Evolutionary conservation across 1,140 invertebrate species (phyloP).

Genomic region (Drosophila mauritiana): DNA sequence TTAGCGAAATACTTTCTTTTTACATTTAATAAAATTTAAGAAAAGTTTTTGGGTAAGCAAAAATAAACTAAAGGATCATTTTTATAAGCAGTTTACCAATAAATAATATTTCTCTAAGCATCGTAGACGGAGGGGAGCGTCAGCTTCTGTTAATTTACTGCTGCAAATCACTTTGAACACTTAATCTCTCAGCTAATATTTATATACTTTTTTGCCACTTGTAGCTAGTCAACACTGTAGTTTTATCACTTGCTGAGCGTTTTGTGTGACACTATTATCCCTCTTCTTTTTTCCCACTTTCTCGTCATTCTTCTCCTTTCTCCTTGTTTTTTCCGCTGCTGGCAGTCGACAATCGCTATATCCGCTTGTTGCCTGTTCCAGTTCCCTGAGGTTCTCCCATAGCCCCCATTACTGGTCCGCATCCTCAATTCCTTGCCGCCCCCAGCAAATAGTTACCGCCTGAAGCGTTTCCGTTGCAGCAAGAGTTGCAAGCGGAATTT

Average conservation of each 20-base stretch:
- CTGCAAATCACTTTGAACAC: too few relatives aligned
- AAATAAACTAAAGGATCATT: too few relatives aligned
- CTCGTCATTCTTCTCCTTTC: constrained; percentile 29
- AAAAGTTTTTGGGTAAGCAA: too few relatives aligned
- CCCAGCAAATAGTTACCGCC: constrained; percentile 4
- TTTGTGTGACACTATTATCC: constrained; percentile 56
- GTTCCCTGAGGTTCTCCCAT: constrained; percentile 9
- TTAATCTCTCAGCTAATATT: too few relatives aligned
- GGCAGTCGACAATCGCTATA: constrained; percentile 70
- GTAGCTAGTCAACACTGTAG: constrained; percentile 25
- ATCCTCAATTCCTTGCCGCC: not conserved
- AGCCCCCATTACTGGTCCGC: constrained; percentile 2
- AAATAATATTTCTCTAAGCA: too few relatives aligned
- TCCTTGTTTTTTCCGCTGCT: constrained; percentile 34
- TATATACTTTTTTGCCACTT: too few relatives aligned
- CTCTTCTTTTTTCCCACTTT: constrained; percentile 7
- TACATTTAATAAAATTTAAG: too few relatives aligned
- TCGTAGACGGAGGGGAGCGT: too few relatives aligned
- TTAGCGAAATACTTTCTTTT: too few relatives aligned
- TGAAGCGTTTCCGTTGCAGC: constrained; percentile 61
- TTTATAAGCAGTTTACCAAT: too few relatives aligned
- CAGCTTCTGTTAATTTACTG: too few relatives aligned
- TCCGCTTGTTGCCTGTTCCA: constrained; percentile 58
- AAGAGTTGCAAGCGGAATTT: constrained; percentile 53
- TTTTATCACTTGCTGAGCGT: constrained; percentile 28